Evolutionary conservation across 2,888 invertebrate genomes (phyloP), one percentile per base, ranked within the genome.

Genomic region (Acheta domesticus): DNA sequence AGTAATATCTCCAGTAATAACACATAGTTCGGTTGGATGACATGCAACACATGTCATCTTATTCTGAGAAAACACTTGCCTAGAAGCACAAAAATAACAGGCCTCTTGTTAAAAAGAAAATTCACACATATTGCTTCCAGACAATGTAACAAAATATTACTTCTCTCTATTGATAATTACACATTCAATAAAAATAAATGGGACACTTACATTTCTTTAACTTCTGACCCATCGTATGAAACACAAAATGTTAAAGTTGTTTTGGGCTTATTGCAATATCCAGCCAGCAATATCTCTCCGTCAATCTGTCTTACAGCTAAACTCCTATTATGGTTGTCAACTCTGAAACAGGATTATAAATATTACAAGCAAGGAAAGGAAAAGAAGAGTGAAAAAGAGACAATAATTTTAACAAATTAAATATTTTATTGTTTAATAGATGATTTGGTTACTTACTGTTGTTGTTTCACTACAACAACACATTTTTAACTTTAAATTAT

Each of bases 1-100:
- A 74, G 87, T 86, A 73, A 87, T 87, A 86, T 93, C 92, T 14
- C 94, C 94, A 0, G 92, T 92, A 3, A 93, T 92, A 14, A 94
- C 87, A 83, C 90, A 87, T 83, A 89, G 87, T 80, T 92, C 91
- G 23, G 86, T 86, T 0, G 93, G 93, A 87, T 94, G 93, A 80
- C 91, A 90, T 0, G 90, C 89, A 8, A 94, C 87, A 82, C 91
- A 91, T 0, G 92, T 93, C 74, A 93, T 88, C 1, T 81, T 82
- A 81, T 88, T 62, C 62, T 62, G 62, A 14, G 48, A 76, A 12
- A 76, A 76, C 19, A 49, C n/a, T 23, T 12, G 21, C 12, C 36
- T 23, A 19, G 4, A 19, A 23, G 23, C 11, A 19, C 2, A n/a
- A 48, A 36, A 49, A n/a, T 23, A 23, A 23, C 23, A 1, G 23